Evolutionary conservation across 2,888 invertebrate species (phyloP).

Genomic region (Nomada ruficornis): DNA sequence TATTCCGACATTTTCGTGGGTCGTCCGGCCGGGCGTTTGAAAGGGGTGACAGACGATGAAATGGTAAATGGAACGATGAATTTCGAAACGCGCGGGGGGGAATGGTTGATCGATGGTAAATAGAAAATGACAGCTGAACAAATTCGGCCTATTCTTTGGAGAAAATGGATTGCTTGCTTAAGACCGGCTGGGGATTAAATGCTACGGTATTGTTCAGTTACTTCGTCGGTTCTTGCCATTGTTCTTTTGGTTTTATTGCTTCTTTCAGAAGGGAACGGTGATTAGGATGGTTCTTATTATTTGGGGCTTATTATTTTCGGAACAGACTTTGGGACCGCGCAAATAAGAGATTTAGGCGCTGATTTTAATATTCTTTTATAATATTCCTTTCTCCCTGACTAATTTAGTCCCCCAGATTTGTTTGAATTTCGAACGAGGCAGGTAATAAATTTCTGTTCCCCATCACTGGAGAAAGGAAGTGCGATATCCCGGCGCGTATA

Average conservation of each 20-base stretch:
- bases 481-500: slow-evolving; percentile 7
- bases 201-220: background rate
- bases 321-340: too few species aligned
- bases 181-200: slow-evolving; percentile 6
- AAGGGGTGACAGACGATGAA: background rate
- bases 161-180: slow-evolving; percentile 6
- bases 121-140: slow-evolving; percentile 32
- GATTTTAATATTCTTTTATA: too few species aligned
- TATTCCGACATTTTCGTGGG: slow-evolving; percentile 38
- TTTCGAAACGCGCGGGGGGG: slow-evolving; percentile 1
- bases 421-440: too few species aligned
- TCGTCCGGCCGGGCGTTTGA: background rate
- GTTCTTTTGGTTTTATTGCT: background rate
- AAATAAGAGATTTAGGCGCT: too few species aligned
- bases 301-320: too few species aligned
- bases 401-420: too few species aligned
- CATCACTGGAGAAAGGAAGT: background rate
- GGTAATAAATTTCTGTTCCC: background rate
- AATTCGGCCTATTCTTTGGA: background rate
- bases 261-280: background rate
- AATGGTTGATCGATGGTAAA: slow-evolving; percentile 17
- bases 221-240: slow-evolving; percentile 17
- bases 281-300: too few species aligned
- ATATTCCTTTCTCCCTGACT: too few species aligned
- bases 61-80: slow-evolving; percentile 4